Conservation (phyloP, 2,113 vertebrate species). For the Carlito syrichta region DNA sequence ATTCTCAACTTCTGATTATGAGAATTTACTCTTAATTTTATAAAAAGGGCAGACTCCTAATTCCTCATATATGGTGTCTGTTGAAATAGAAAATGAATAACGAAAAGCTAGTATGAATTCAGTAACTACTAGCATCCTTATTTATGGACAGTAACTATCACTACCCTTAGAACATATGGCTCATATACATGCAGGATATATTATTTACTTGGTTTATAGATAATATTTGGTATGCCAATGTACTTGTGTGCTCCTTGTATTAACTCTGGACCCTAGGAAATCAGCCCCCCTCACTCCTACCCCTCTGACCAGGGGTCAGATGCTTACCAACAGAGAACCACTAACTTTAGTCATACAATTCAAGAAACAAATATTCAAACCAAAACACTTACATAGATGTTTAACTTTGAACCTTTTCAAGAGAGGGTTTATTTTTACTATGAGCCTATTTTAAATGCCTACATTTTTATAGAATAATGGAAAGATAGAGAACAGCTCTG, state of each 20-base stretch:
- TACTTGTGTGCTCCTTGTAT: neutral
- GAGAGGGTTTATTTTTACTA: neutral
- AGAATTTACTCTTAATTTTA: neutral
- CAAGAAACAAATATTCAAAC: conserved; percentile 27
- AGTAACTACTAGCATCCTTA: neutral
- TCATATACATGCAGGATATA: neutral
- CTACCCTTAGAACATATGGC: neutral
- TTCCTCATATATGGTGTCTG: neutral
- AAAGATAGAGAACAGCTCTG: neutral
- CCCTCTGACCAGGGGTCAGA: neutral
- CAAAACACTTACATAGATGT: neutral
- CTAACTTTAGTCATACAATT: neutral
- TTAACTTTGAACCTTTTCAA: neutral
- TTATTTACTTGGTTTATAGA: neutral
- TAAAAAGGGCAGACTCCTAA: neutral
- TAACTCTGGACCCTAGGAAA: too few relatives aligned
- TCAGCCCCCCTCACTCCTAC: neutral
- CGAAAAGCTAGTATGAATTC: neutral
- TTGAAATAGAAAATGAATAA: neutral
- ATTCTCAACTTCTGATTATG: neutral
- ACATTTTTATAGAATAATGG: neutral
- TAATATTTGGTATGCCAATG: neutral
- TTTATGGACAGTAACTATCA: neutral
- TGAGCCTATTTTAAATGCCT: neutral
- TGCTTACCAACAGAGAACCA: neutral